phyloP scores from a whole-genome alignment of 2,888 invertebrate species.

The Gymnoscelis rufifasciata region DNA sequence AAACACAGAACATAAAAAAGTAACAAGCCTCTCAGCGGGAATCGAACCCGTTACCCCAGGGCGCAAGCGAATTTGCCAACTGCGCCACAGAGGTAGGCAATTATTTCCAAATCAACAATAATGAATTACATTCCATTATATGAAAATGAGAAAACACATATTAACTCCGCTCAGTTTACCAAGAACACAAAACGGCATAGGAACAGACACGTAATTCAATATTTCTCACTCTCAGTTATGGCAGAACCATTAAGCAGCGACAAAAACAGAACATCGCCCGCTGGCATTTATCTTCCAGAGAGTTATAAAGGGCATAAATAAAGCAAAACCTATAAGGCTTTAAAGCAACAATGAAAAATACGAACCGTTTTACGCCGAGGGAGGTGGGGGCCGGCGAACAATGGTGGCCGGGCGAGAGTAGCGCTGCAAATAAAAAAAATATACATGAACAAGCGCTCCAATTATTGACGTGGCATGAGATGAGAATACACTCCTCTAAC shows the following conservation, averaged over 20 bases:
- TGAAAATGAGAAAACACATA: too few species aligned
- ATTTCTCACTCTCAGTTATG: slow-evolving; percentile 24
- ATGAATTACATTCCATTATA: too few species aligned
- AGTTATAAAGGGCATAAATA: slow-evolving; percentile 75
- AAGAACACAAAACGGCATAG: too few species aligned
- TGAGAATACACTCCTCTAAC: slow-evolving; percentile 43
- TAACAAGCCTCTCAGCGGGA: too few species aligned
- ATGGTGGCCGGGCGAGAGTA: slow-evolving; percentile 65
- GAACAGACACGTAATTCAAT: slow-evolving; percentile 6
- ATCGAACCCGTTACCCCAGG: too few species aligned
- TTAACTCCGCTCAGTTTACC: too few species aligned
- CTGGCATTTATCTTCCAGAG: slow-evolving; percentile 66
- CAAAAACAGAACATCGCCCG: slow-evolving; percentile 64
- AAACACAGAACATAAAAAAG: too few species aligned
- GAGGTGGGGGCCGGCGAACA: slow-evolving; percentile 54
- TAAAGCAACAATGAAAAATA: slow-evolving; percentile 79
- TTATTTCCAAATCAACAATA: too few species aligned
- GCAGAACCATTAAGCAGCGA: slow-evolving; percentile 53
- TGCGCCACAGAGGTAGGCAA: too few species aligned
- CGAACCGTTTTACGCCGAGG: slow-evolving; percentile 72
- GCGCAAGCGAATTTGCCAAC: too few species aligned
- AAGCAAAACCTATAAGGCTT: slow-evolving; percentile 77
- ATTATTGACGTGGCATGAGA: slow-evolving; percentile 74
- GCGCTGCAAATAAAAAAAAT: slow-evolving; percentile 65
- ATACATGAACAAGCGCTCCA: slow-evolving; percentile 73